Percentiles rank a stretch among this genome's conserved stretches.
These are phyloP conservation scores for Eupithecia tripunctaria DNA, from an alignment of 2,888 invertebrate genomes.

Conservation along the genomic window DNA sequence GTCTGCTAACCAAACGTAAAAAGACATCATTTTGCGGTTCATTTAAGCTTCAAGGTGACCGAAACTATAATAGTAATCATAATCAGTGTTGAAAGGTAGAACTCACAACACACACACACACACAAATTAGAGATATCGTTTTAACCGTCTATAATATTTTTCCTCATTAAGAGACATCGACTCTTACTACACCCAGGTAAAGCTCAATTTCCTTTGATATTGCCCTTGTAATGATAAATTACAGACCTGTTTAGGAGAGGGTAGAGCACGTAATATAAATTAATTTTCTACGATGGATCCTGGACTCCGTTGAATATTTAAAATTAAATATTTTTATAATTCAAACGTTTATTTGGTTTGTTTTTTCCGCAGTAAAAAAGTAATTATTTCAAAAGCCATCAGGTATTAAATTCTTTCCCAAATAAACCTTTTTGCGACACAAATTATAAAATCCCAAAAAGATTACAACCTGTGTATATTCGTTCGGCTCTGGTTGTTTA, in stretches of 20 bases:
- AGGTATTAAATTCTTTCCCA: not conserved
- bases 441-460: not conserved
- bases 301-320: constrained; percentile 26
- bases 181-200: not conserved
- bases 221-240: not conserved
- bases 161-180: not conserved
- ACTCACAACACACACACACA: too few species aligned
- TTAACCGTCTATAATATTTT: not conserved
- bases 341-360: constrained; percentile 32
- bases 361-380: constrained; percentile 10
- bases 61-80: not conserved
- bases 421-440: not conserved
- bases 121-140: not conserved
- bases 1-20: too few species aligned
- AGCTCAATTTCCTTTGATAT: not conserved
- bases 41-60: not conserved
- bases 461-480: not conserved
- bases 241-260: constrained; percentile 13
- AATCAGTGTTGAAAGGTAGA: not conserved
- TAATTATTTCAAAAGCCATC: constrained; percentile 1
- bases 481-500: not conserved
- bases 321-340: constrained; percentile 30
- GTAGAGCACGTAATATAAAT: constrained; percentile 36
- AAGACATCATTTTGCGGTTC: not conserved
- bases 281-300: constrained; percentile 31